These are phyloP conservation scores for Psix sp. DNA, from an alignment of 1,140 invertebrate genomes.

Conservation along the genomic window DNA sequence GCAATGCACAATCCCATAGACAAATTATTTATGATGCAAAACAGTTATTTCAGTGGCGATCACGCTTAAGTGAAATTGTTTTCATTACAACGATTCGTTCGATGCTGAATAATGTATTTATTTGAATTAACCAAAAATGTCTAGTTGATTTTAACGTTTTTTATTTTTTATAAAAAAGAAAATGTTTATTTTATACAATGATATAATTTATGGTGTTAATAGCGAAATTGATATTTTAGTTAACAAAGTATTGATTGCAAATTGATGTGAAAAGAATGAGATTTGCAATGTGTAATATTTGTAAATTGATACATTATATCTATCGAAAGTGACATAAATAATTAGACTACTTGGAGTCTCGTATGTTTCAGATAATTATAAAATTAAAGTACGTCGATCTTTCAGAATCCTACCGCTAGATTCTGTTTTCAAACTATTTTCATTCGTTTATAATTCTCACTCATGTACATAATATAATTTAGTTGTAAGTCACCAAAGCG, in stretches of 20 bases:
- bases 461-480: slow-evolving; percentile 28
- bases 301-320: not conserved
- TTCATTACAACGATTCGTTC: not conserved
- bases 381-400: too few species aligned
- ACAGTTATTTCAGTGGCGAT: slow-evolving; percentile 91
- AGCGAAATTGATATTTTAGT: too few species aligned
- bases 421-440: slow-evolving; percentile 3
- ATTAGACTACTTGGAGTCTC: not conserved
- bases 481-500: not conserved
- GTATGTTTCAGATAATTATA: too few species aligned
- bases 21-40: slow-evolving; percentile 98
- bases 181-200: too few species aligned
- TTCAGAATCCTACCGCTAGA: too few species aligned
- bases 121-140: not conserved
- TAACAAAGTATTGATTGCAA: too few species aligned
- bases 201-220: too few species aligned
- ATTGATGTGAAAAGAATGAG: too few species aligned
- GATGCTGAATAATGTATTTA: not conserved
- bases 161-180: too few species aligned
- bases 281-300: not conserved
- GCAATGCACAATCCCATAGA: slow-evolving; percentile 94
- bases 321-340: not conserved
- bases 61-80: slow-evolving; percentile 69
- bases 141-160: too few species aligned
- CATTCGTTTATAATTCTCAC: slow-evolving; percentile 6